Percentiles rank a stretch among this genome's conserved stretches.
phyloP scores from a whole-genome alignment of 2,888 invertebrate species.

The Drosophila antonietae region DNA sequence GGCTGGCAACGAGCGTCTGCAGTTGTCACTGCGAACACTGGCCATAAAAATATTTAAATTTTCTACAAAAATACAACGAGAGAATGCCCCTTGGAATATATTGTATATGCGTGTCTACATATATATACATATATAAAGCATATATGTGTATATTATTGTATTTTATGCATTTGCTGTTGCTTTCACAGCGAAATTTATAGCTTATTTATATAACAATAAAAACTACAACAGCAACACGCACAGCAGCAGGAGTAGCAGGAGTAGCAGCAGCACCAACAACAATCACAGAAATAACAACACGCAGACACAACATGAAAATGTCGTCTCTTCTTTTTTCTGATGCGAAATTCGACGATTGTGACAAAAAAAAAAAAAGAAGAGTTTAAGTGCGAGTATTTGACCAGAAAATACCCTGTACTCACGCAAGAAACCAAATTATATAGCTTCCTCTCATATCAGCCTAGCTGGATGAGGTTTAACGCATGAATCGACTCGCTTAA shows the following conservation, averaged over 20 bases:
- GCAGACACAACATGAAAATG: constrained; percentile 67
- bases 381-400: background rate
- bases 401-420: constrained; percentile 10
- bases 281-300: constrained; percentile 71
- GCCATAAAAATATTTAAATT: constrained; percentile 51
- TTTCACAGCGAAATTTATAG: constrained; percentile 73
- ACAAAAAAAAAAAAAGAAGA: constrained; percentile 5
- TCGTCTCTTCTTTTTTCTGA: constrained; percentile 34
- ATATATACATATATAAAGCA: background rate
- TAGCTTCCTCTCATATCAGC: too few relatives aligned
- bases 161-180: constrained; percentile 56
- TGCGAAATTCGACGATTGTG: constrained; percentile 33
- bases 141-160: constrained; percentile 26
- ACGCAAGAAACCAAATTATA: background rate
- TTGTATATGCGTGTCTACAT: constrained; percentile 7
- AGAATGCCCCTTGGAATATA: constrained; percentile 12
- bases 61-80: constrained; percentile 26
- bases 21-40: constrained; percentile 49
- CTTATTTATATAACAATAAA: constrained; percentile 78
- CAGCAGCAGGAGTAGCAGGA: constrained; percentile 46
- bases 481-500: background rate
- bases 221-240: constrained; percentile 41
- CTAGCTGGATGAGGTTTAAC: background rate
- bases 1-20: constrained; percentile 40
- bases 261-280: constrained; percentile 34